phyloP scores from a whole-genome alignment of 2,888 invertebrate genomes.

The Callyntrura sp. region DNA sequence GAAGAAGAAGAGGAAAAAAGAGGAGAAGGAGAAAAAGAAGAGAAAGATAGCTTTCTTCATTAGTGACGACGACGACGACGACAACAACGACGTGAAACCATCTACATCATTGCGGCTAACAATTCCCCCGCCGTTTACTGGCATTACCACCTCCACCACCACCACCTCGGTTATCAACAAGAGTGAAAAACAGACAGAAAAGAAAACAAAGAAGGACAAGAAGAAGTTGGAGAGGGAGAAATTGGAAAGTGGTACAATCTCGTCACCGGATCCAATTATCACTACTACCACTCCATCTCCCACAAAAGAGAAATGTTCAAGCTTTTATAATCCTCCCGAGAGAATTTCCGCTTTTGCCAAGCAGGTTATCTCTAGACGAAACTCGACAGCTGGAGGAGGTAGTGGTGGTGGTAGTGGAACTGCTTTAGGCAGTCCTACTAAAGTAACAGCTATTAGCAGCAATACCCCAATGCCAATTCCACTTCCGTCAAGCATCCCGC shows the following conservation, averaged over 20 bases:
- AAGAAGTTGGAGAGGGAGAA: conserved; percentile 16
- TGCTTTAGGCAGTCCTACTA: conserved; percentile 37
- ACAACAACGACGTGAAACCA: neutral
- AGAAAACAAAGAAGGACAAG: conserved; percentile 38
- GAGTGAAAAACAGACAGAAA: conserved; percentile 5
- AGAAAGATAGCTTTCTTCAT: conserved; percentile 12
- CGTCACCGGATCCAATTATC: conserved; percentile 45
- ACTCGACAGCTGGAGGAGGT: conserved; percentile 26
- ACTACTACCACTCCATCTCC: conserved; percentile 6
- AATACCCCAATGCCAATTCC: neutral
- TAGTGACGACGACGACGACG: neutral
- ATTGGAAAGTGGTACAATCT: conserved; percentile 27
- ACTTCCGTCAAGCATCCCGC: neutral
- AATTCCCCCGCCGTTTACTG: too few relatives aligned
- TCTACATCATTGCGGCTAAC: conserved; percentile 29
- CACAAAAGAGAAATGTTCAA: conserved; percentile 14
- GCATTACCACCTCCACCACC: neutral
- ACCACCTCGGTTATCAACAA: neutral
- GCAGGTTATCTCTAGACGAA: conserved; percentile 67
- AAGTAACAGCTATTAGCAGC: conserved; percentile 16
- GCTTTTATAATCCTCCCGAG: conserved; percentile 66
- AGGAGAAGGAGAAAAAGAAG: conserved; percentile 21
- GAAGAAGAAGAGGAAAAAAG: conserved; percentile 3
- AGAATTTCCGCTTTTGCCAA: conserved; percentile 74
- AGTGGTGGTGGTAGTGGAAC: neutral